Evolutionary conservation across 2,888 invertebrate genomes (phyloP), one percentile per base, ranked within the genome.

Genomic region (Lagria hirta): DNA sequence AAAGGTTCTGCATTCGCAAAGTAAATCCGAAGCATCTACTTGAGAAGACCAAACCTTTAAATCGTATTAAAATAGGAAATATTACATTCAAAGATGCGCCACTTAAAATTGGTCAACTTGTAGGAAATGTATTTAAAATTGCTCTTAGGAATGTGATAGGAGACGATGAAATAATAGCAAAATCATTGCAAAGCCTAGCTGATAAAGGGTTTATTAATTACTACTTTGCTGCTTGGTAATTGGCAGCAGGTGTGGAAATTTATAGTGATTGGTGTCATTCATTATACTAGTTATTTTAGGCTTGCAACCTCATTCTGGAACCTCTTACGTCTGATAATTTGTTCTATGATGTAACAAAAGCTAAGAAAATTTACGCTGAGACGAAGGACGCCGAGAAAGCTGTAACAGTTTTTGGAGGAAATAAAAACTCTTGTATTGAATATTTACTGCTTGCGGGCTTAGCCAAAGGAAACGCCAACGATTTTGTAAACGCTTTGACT

Each of bases 151-250:
- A 90, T 69, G 81, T 93, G 20, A 77, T 73, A 0, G 86, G 78
- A 0, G 65, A 75, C 0, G 79, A 84, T 28, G 78, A 78, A 5
- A 67, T 74, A 3, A 80, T 95, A n/a, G 73, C 79, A 12, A 59
- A 69, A 8, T 80, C 85, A 0, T 74, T 95, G 61, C 62, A 71
- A 20, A 76, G 77, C 21, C 70, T 96, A 1, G 74, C 78, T 43
- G 75, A 81, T 1, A 72, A 75, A 11, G 62, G 98, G 0, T 84
- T 83, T 67, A 82, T 99, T 51, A 99, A 99, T 76, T 99, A 98
- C 73, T 99, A 87, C 73, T 99, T 66, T 96, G 35, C 69, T 96
- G 6, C 80, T 82, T 62, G 82, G 82, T 28, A 77, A 88, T 43
- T 88, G 83, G 73, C 77, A 84, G 61, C 76, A 82, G 73, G 85